A percentile compares a stretch with the other conserved stretches of the same genome.
Evolutionary conservation across 2,797 vertebrate genomes (phyloP).

Genomic region (Alosa sapidissima): DNA sequence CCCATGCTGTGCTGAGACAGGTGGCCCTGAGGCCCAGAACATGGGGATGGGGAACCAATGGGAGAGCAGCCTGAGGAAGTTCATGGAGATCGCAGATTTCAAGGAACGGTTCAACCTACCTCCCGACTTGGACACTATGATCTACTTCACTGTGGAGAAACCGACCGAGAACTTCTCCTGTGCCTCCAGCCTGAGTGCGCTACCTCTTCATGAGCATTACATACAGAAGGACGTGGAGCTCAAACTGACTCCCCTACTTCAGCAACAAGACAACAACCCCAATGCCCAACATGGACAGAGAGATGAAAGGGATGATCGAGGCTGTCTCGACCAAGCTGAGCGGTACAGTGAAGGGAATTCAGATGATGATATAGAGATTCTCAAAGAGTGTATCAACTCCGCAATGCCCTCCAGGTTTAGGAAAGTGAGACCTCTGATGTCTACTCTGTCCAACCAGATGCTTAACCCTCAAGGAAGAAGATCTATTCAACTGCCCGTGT

Average conservation of each 20-base stretch:
- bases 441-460: slow-evolving; percentile 76
- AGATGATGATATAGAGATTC: slow-evolving; percentile 91
- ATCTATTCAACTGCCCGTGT: slow-evolving; percentile 84
- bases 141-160: slow-evolving; percentile 97
- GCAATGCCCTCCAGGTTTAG: slow-evolving; percentile 92
- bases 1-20: slow-evolving; percentile 81
- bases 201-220: slow-evolving; percentile 94
- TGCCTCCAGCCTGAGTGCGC: slow-evolving; percentile 95
- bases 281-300: slow-evolving; percentile 64
- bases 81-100: slow-evolving; percentile 94
- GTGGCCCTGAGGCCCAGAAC: slow-evolving; percentile 77
- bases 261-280: slow-evolving; percentile 77
- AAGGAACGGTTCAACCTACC: slow-evolving; percentile 93
- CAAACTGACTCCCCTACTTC: slow-evolving; percentile 88
- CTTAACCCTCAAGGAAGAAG: slow-evolving; percentile 79
- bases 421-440: slow-evolving; percentile 86
- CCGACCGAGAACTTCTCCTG: slow-evolving; percentile 98
- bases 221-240: slow-evolving; percentile 97
- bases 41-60: slow-evolving; percentile 86
- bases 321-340: slow-evolving; percentile 66
- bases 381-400: slow-evolving; percentile 95
- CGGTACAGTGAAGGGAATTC: slow-evolving; percentile 80
- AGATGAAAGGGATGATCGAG: slow-evolving; percentile 76
- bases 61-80: slow-evolving; percentile 91
- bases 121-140: slow-evolving; percentile 91